Evolutionary conservation across 2,113 vertebrate genomes (phyloP).

Genomic region (Phylloscopus trochiloides): DNA sequence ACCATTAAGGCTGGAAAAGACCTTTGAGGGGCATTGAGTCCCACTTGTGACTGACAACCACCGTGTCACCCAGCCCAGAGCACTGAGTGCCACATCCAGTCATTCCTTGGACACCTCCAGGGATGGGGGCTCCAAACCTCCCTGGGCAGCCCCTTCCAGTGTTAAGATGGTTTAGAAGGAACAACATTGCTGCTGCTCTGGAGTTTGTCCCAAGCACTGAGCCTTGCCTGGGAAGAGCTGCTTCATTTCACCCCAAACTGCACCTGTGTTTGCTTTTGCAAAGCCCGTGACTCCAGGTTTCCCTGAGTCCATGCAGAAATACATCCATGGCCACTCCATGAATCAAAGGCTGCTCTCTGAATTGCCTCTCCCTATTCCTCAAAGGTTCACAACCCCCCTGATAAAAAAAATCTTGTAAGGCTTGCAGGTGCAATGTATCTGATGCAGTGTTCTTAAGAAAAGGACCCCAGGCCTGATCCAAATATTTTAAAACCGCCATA

Average conservation of each 20-base stretch:
- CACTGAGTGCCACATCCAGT: background rate
- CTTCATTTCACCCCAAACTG: background rate
- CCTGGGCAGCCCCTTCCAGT: background rate
- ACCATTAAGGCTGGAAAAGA: background rate
- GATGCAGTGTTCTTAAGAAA: background rate
- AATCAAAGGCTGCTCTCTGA: background rate
- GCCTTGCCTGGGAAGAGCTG: fast-evolving
- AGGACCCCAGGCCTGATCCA: background rate
- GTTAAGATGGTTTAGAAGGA: background rate
- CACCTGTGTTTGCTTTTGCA: background rate
- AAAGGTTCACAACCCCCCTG: background rate
- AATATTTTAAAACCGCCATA: background rate
- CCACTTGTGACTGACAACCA: no score
- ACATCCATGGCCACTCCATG: background rate
- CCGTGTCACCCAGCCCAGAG: background rate
- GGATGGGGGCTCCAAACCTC: no score
- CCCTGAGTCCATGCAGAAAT: background rate
- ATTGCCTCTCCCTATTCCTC: background rate
- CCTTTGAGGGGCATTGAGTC: fast-evolving
- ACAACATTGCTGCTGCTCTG: background rate
- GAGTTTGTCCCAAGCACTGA: background rate
- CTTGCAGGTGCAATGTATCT: background rate
- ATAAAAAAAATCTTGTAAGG: background rate
- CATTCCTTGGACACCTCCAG: background rate
- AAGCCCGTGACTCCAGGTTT: fast-evolving